Conservation (phyloP, 2,888 invertebrate species). For the Ophion costatus region DNA sequence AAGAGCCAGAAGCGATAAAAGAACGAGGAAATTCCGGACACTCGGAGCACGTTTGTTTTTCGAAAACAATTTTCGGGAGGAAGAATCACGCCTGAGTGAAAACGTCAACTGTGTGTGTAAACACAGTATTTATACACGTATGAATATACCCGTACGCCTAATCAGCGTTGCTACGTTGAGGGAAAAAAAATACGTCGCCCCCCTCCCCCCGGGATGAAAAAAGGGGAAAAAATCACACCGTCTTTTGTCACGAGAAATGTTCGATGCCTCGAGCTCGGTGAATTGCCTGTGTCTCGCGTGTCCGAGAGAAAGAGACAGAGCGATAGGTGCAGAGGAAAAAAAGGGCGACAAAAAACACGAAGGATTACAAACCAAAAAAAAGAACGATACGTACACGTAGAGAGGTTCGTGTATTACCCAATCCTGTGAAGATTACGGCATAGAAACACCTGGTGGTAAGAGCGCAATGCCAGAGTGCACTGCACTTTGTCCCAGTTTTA, state of each 20-base stretch:
- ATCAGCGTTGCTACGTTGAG: slow-evolving; percentile 18
- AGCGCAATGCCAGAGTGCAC: slow-evolving; percentile 83
- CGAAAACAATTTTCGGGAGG: background rate
- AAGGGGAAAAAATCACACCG: slow-evolving; percentile 16
- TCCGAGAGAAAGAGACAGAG: slow-evolving; percentile 31
- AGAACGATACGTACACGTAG: slow-evolving; percentile 69
- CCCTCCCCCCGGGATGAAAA: background rate
- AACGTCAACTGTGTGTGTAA: background rate
- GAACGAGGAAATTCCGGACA: background rate
- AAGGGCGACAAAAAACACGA: slow-evolving; percentile 15
- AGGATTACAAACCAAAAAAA: slow-evolving; percentile 14
- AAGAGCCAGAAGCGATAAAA: background rate
- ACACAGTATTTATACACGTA: background rate
- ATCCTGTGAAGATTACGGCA: slow-evolving; percentile 83
- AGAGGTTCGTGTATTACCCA: slow-evolving; percentile 78
- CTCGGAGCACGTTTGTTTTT: background rate
- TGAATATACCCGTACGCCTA: slow-evolving; percentile 1
- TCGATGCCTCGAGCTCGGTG: background rate
- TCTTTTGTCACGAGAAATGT: slow-evolving; percentile 30
- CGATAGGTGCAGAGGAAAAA: slow-evolving; percentile 9
- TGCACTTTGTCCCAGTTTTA: slow-evolving; percentile 84
- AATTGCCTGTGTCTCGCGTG: slow-evolving; percentile 4
- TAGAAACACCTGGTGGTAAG: slow-evolving; percentile 82
- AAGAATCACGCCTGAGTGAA: background rate
- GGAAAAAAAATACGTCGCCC: slow-evolving; percentile 23